Percentiles rank a stretch among this genome's conserved stretches.
These are phyloP conservation scores for Pyrocoelia pectoralis DNA, from an alignment of 2,888 invertebrate species.

Conservation along the genomic window DNA sequence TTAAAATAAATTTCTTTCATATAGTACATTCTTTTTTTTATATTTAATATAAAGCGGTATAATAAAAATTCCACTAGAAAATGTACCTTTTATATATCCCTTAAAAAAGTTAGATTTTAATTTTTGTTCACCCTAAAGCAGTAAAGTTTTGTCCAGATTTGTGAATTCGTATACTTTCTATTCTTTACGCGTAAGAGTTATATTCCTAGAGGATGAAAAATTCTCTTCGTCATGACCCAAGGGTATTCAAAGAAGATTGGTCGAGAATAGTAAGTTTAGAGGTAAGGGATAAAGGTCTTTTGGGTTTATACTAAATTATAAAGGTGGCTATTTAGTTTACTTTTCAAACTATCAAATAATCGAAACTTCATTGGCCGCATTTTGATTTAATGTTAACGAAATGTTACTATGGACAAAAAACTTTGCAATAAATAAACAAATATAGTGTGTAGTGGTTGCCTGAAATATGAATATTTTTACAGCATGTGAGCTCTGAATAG, in stretches of 20 bases:
- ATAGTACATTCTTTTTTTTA: neutral
- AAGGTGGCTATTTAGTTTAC: neutral
- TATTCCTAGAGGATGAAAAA: slow-evolving; percentile 28
- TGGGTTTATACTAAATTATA: slow-evolving; percentile 21
- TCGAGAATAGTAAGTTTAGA: slow-evolving; percentile 28
- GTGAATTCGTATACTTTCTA: slow-evolving; percentile 23
- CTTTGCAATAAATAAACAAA: no score
- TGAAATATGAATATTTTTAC: no score
- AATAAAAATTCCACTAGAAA: neutral
- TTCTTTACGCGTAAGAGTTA: slow-evolving; percentile 27
- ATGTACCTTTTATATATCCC: neutral
- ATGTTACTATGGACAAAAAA: no score
- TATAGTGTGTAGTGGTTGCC: no score
- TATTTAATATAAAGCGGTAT: neutral
- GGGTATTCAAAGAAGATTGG: slow-evolving; percentile 36
- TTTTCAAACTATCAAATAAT: no score
- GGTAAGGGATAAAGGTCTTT: slow-evolving; percentile 22
- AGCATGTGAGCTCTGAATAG: no score
- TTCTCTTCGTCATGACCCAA: slow-evolving; percentile 28
- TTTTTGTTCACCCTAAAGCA: slow-evolving; percentile 14
- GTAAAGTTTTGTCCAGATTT: slow-evolving; percentile 8
- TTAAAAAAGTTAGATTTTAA: slow-evolving; percentile 14
- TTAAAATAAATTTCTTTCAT: neutral
- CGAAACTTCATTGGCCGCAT: no score
- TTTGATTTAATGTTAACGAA: no score